Base-by-base conservation (phyloP, 2,888 invertebrate species). In the Carterocephalus palaemon region DNA sequence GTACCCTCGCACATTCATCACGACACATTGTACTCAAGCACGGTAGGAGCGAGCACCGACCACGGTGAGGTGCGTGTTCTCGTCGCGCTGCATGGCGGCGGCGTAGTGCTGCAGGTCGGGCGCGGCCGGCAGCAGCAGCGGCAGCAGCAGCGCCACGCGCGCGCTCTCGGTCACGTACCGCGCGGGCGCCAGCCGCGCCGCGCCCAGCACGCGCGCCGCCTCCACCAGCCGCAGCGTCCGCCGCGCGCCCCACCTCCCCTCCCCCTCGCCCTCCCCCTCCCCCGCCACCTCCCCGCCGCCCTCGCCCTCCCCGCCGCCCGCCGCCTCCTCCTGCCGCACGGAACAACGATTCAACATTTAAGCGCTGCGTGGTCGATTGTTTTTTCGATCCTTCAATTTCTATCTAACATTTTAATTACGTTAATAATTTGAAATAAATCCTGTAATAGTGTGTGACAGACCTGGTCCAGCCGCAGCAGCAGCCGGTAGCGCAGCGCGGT, bases 91-190 rank as follows among this genome's bases (percentile, higher is more conserved):
- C 81, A 95, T 91, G 57, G 89, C 86, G 51, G 89, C 82, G 34
- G 92, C 90, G 74, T 95, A 96, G 46, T 91, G 88, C 19, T 89
- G 88, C 39, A 97, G 86, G 76, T 96, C 95, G 16, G 87, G 83
- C 12, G 89, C 69, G 2, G 70, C 34, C 13, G 82, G 77, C 58
- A 88, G 51, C 38, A 47, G 59, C 2, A 94, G 88, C 0, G 93
- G 92, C 52, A 97, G 75, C 56, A 98, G 76, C 53, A 97, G 85
- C 46, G 92, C 90, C 2, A 98, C 89, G 53, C 95, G 89, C 3
- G 93, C 92, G 75, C 93, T 95, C 88, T 99, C 98, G 0, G 98
- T 98, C 1, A 98, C 98, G 81, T 98, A 98, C 0, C 97, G 98
- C 70, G 96, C 95, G 1, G 95, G 93, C 23, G 97, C 90, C 47